Evolutionary conservation across 2,888 invertebrate genomes (phyloP), one percentile per base, ranked within the genome.

Genomic region (Noctua pronuba): DNA sequence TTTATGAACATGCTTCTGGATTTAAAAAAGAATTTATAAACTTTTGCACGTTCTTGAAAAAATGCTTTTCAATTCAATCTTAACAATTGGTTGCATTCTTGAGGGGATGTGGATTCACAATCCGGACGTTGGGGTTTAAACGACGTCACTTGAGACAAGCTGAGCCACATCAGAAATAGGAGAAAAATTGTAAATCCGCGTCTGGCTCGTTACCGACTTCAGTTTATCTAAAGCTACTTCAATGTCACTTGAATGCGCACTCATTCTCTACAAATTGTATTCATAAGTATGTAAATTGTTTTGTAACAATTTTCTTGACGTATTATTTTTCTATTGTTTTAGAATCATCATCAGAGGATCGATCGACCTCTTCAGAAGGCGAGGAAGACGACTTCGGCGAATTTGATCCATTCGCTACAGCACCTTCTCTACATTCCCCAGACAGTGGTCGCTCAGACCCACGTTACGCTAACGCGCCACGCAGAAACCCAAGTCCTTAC

Each of bases 401-500:
- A 89, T 96, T 96, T 79, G 96, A 95, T 91, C 95, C 95, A 55
- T 96, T 96, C 86, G 96, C 95, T 41, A 96, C 95, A 84, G 97
- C 97, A 72, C 97, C 97, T 82, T 97, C 97, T 83, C 93, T 97
- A 85, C 98, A 98, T 93, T 98, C 98, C 3, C 98, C 98, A 18
- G 98, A 98, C 89, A 98, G 98, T 89, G 97, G 97, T 77, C 97
- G 97, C 88, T 94, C 97, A 80, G 96, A 96, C 85, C 96, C 96
- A 8, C 92, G 96, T 87, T 94, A 97, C 97, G 94, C 96, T 85
- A 94, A 97, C 97, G 92, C 97, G 21, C 96, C 97, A 82, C 93
- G 97, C 85, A 97, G 98, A 55, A 98, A 98, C 92, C 98, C 98
- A 21, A 98, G 98, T 77, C 98, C 98, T 1, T 98, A 98, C 92